Conservation (phyloP, 1,140 invertebrate species). For the Aradophagus sp. region DNA sequence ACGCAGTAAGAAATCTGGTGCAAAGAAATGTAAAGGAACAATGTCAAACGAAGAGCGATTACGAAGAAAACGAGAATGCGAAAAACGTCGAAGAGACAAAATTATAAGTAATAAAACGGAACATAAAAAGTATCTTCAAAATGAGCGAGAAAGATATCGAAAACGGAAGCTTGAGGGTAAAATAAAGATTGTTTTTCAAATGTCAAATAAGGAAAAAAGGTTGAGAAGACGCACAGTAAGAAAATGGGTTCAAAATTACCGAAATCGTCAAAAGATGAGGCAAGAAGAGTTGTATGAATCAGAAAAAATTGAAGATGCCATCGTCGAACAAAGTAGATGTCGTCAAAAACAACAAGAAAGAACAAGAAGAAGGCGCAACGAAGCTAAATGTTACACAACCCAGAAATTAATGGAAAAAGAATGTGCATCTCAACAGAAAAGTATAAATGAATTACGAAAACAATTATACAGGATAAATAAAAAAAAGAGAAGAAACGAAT, state of each 20-base stretch:
- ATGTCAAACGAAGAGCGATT: conserved; percentile 8
- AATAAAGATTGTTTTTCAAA: conserved; percentile 11
- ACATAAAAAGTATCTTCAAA: conserved; percentile 1
- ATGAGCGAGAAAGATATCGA: conserved; percentile 15
- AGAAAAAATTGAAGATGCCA: no score
- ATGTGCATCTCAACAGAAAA: no score
- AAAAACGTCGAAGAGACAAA: conserved; percentile 7
- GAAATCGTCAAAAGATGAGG: not conserved
- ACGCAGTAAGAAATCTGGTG: not conserved
- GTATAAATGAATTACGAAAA: no score
- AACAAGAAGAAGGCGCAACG: no score
- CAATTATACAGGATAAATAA: no score
- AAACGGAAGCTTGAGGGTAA: conserved; percentile 13
- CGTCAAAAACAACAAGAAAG: no score
- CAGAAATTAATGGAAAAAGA: no score
- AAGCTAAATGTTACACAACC: no score
- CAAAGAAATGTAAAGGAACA: not conserved
- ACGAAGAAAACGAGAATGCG: conserved; percentile 13
- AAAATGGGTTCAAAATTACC: conserved; percentile 1
- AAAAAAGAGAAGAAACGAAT: no score
- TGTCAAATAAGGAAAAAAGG: conserved; percentile 6
- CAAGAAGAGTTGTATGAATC: no score
- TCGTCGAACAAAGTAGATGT: conserved; percentile 5
- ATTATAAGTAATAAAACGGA: conserved; percentile 2
- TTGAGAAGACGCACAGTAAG: conserved; percentile 7